Base-by-base conservation (phyloP, 2,888 invertebrate genomes). In the Dryobotodes eremita region DNA sequence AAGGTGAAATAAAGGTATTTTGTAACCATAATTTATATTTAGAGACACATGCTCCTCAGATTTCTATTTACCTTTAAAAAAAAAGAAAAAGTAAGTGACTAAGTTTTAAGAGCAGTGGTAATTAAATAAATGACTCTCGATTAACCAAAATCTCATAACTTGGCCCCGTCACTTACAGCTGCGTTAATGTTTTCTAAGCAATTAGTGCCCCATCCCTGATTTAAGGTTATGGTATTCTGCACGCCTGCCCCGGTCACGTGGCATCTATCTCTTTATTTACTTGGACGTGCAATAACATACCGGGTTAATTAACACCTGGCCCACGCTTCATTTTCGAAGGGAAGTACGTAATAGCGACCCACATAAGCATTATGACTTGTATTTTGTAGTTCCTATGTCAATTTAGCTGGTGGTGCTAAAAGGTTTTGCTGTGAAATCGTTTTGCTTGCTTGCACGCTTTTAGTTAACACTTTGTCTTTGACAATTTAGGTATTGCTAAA, bases 201-300 rank as follows among this genome's bases (percentile, higher is more conserved):
- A 96, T 96, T 96, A 96, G 96, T 94, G 93, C 95, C 93, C 94
- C 93, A 94, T 95, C 92, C 92, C 93, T 96, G 96, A 96, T 96
- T 96, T 95, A 95, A 95, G 95, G 95, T 96, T 95, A 95, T 95
- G 93, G 94, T 90, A 83, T 89, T 90, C 86, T 91, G 91, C 93
- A 92, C 93, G 94, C 93, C 91, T 91, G 93, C 86, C 85, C 91
- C 91, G 94, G 96, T 95, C 96, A 95, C 96, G 96, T 95, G 96
- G 94, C 94, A 88, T 90, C 94, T 95, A 95, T 96, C 95, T 95
- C 94, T 96, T 93, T 95, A 95, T 96, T 96, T 95, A 93, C 92
- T 93, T 90, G 92, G 94, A 93, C 94, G 90, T 92, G 91, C 89
- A 92, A 94, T 94, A 92, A 93, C 92, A 94, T 92, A 92, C 89